Conservation (phyloP, 2,888 invertebrate species). For the Melanargia galathea region DNA sequence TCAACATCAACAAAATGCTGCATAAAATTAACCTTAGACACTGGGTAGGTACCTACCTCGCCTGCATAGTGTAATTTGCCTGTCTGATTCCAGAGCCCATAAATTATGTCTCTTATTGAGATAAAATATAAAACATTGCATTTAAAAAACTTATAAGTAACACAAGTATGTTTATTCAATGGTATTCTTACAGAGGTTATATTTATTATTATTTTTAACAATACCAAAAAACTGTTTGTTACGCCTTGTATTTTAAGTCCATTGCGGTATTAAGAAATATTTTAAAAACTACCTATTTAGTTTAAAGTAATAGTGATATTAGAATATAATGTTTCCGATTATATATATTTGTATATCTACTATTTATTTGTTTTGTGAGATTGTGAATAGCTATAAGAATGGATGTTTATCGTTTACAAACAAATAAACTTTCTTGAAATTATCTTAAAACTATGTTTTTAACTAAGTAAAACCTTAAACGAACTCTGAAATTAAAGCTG, state of each 20-base stretch:
- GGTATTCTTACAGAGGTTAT: not conserved
- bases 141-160: not conserved
- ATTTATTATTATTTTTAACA: conserved; percentile 16
- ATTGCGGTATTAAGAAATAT: conserved; percentile 33
- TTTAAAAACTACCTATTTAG: conserved; percentile 39
- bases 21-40: no score
- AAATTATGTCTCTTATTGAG: no score
- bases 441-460: conserved; percentile 47
- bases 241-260: conserved; percentile 36
- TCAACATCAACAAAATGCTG: no score
- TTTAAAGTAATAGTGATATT: conserved; percentile 78
- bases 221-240: conserved; percentile 37
- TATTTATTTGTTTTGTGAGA: conserved; percentile 76
- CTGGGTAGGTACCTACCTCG: no score
- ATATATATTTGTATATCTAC: conserved; percentile 71
- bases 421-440: conserved; percentile 71
- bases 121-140: no score
- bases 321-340: conserved; percentile 73
- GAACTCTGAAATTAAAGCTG: no score
- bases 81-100: no score
- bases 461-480: conserved; percentile 30
- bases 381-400: conserved; percentile 70
- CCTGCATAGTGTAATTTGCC: no score
- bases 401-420: conserved; percentile 76
- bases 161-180: not conserved